phyloP scores from a whole-genome alignment of 2,888 invertebrate species.

The Meteorus colon region DNA sequence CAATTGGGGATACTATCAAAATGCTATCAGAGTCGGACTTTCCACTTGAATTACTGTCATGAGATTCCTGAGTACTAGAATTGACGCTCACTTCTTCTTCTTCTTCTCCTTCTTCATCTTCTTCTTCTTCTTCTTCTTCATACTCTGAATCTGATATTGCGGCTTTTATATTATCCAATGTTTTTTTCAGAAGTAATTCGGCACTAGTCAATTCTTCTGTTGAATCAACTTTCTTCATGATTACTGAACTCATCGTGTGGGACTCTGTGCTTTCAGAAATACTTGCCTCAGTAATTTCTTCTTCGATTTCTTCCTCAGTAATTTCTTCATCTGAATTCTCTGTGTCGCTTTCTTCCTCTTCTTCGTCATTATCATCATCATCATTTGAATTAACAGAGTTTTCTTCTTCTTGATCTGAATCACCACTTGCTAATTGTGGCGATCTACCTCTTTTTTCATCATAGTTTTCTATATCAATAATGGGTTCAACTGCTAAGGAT shows the following conservation, averaged over 20 bases:
- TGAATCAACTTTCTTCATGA: constrained; percentile 37
- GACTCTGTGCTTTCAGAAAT: constrained; percentile 38
- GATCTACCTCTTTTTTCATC: constrained; percentile 29
- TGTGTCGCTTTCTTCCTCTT: constrained; percentile 43
- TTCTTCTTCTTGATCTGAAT: constrained; percentile 41
- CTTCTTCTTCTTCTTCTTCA: constrained; percentile 53
- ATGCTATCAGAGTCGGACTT: neutral
- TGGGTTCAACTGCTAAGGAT: neutral
- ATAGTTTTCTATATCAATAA: constrained; percentile 28
- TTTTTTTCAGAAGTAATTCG: constrained; percentile 66
- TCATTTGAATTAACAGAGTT: constrained; percentile 62
- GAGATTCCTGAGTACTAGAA: constrained; percentile 18
- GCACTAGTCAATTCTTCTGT: constrained; percentile 63
- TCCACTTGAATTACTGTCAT: constrained; percentile 16
- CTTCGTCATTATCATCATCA: constrained; percentile 59
- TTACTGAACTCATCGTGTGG: constrained; percentile 37
- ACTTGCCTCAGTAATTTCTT: constrained; percentile 34
- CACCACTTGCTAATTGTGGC: constrained; percentile 32
- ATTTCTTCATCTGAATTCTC: constrained; percentile 45
- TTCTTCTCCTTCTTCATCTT: constrained; percentile 50
- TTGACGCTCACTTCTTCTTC: constrained; percentile 46
- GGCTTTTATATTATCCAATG: constrained; percentile 67
- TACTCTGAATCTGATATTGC: constrained; percentile 67
- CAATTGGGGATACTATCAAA: neutral
- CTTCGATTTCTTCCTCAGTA: constrained; percentile 33